phyloP scores from a whole-genome alignment of 1,140 invertebrate species.

The Saccostrea glomerata region DNA sequence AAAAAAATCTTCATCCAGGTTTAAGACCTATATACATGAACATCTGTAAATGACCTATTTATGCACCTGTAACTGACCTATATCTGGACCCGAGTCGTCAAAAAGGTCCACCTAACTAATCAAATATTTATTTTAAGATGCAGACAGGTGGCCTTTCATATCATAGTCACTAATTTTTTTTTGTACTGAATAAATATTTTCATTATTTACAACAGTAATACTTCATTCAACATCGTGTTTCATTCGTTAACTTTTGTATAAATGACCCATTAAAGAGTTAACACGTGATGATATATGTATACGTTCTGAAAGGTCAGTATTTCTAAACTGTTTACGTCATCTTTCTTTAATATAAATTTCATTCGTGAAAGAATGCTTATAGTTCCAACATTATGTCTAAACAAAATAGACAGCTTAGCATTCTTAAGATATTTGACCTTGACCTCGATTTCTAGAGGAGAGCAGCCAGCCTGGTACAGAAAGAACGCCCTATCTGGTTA shows the following conservation, averaged over 20 bases:
- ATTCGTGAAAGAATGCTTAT: not conserved
- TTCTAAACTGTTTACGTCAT: slow-evolving; percentile 9
- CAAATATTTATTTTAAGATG: too few species aligned
- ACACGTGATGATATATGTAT: not conserved
- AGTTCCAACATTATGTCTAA: not conserved
- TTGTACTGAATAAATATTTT: not conserved
- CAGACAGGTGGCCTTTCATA: not conserved
- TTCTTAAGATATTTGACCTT: slow-evolving; percentile 22
- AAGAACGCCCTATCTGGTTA: not conserved
- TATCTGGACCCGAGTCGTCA: too few species aligned
- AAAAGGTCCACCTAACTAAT: too few species aligned
- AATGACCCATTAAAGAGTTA: too few species aligned
- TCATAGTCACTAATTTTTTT: not conserved
- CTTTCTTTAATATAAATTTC: not conserved
- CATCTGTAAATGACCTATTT: too few species aligned
- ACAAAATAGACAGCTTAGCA: not conserved
- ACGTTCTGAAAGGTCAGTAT: not conserved
- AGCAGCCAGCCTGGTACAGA: not conserved
- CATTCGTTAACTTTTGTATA: not conserved
- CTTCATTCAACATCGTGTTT: not conserved
- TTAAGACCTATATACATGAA: too few species aligned
- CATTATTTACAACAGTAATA: not conserved
- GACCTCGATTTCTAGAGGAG: slow-evolving; percentile 8
- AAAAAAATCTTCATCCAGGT: too few species aligned
- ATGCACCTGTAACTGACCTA: too few species aligned